phyloP scores from a whole-genome alignment of 1,140 invertebrate species.

The Drosophila parvula region DNA sequence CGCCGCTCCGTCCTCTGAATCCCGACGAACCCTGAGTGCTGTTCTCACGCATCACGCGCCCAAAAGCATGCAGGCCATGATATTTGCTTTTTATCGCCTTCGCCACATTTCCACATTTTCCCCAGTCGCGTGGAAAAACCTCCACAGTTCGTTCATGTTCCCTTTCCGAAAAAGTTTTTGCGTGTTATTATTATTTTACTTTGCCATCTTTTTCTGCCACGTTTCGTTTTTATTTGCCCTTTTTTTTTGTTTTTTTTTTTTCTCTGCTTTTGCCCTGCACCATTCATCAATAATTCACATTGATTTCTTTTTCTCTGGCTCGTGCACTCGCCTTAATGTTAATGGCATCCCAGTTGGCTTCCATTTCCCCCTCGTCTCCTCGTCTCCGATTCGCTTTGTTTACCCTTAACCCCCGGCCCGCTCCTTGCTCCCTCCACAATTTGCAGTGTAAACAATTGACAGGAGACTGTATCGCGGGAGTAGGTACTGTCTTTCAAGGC shows the following conservation, averaged over 20 bases:
- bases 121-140: conserved; percentile 12
- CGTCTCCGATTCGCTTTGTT: conserved; percentile 27
- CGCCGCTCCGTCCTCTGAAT: conserved; percentile 33
- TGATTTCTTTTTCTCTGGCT: conserved; percentile 58
- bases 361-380: neutral
- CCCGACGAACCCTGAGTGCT: conserved; percentile 40
- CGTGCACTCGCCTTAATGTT: conserved; percentile 29
- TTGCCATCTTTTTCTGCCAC: conserved; percentile 68
- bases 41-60: conserved; percentile 69
- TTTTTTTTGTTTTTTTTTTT: conserved; percentile 25
- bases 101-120: conserved; percentile 42
- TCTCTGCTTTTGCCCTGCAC: conserved; percentile 45
- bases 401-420: conserved; percentile 9
- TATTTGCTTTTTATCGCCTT: conserved; percentile 75
- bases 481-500: conserved; percentile 5
- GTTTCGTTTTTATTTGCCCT: conserved; percentile 61
- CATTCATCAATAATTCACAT: conserved; percentile 83
- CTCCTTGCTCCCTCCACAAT: neutral
- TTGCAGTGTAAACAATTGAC: conserved; percentile 72
- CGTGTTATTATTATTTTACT: conserved; percentile 74
- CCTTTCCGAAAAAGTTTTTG: conserved; percentile 40
- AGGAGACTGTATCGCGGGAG: conserved; percentile 35
- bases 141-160: neutral
- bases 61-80: conserved; percentile 76
- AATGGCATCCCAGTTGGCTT: conserved; percentile 55